Conservation (phyloP, 2,113 vertebrate genomes). For the Rhombomys opimus region DNA sequence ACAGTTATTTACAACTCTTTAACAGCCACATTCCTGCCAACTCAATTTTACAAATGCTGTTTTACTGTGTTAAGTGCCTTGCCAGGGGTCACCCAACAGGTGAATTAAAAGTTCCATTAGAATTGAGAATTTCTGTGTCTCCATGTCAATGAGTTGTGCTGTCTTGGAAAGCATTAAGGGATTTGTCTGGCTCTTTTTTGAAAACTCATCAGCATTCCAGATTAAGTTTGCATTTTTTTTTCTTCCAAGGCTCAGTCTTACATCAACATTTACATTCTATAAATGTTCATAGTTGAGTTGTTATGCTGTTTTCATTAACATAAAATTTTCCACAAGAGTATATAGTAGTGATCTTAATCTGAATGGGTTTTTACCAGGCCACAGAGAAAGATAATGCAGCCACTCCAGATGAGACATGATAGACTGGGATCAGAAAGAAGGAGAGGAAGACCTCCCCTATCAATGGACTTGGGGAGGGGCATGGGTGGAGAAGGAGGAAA, state of each 20-base stretch:
- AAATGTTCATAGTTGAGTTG: background rate
- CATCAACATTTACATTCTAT: background rate
- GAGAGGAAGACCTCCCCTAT: too few relatives aligned
- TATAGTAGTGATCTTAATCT: background rate
- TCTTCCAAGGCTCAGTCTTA: background rate
- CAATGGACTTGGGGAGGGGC: too few relatives aligned
- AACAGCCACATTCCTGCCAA: background rate
- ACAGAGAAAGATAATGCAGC: too few relatives aligned
- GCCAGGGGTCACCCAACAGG: background rate
- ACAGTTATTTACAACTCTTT: slow-evolving; percentile 45
- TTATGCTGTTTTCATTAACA: background rate
- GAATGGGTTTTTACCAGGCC: background rate
- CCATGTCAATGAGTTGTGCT: background rate
- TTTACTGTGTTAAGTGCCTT: slow-evolving; percentile 41
- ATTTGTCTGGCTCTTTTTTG: background rate
- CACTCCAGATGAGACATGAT: too few relatives aligned
- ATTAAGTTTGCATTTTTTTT: slow-evolving; percentile 9
- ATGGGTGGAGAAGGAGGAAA: too few relatives aligned
- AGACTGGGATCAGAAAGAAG: too few relatives aligned
- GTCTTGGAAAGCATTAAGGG: background rate
- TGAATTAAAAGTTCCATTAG: slow-evolving; percentile 32
- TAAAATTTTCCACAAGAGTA: background rate
- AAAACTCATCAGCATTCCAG: background rate
- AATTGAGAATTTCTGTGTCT: slow-evolving; percentile 5
- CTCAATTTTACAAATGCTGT: background rate